phyloP scores from a whole-genome alignment of 2,113 vertebrate species.

The Percopsis transmontana region DNA sequence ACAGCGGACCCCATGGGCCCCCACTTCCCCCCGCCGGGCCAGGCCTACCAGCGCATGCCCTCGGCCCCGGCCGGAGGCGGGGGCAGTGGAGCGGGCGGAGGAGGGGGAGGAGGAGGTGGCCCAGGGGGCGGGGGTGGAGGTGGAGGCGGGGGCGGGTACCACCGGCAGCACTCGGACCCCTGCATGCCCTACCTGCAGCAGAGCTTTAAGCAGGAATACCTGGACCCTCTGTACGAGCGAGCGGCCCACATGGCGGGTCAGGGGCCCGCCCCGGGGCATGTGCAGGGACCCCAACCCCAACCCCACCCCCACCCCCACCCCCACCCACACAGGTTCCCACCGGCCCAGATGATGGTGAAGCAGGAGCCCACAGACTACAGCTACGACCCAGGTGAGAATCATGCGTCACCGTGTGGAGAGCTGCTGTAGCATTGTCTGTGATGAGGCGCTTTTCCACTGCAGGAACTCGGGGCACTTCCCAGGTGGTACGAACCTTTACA shows the following conservation, averaged over 20 bases:
- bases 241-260: slow-evolving; percentile 69
- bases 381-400: slow-evolving; percentile 87
- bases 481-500: too few species aligned
- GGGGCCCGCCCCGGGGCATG: slow-evolving; percentile 45
- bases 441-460: too few species aligned
- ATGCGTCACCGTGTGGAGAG: background rate
- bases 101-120: slow-evolving; percentile 35
- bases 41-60: slow-evolving; percentile 81
- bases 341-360: slow-evolving; percentile 88
- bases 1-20: slow-evolving; percentile 82
- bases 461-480: too few species aligned
- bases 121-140: slow-evolving; percentile 22
- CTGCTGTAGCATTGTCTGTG: background rate
- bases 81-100: slow-evolving; percentile 37
- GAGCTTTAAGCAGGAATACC: slow-evolving; percentile 92
- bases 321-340: slow-evolving; percentile 78
- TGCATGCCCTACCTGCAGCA: slow-evolving; percentile 86
- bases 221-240: slow-evolving; percentile 85
- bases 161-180: slow-evolving; percentile 84
- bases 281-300: slow-evolving; percentile 38
- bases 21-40: slow-evolving; percentile 81
- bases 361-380: slow-evolving; percentile 91
- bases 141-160: slow-evolving; percentile 65
- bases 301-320: slow-evolving; percentile 47
- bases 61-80: slow-evolving; percentile 56